phyloP scores from a whole-genome alignment of 2,888 invertebrate genomes.

The Brassicogethes aeneus region DNA sequence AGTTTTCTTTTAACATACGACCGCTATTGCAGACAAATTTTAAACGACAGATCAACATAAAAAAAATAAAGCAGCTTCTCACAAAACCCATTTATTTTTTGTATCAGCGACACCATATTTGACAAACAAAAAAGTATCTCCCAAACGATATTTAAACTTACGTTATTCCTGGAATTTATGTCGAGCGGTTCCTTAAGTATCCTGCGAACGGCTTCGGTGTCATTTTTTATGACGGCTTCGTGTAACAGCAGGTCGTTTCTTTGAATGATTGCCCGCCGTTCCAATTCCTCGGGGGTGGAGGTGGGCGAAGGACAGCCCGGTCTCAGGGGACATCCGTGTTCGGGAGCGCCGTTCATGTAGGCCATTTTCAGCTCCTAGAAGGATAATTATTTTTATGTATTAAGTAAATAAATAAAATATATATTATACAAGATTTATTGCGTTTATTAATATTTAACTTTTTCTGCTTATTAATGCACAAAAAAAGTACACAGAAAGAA shows the following conservation, averaged over 20 bases:
- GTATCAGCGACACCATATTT: too few species aligned
- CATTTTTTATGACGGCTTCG: constrained; percentile 67
- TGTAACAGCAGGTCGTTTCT: constrained; percentile 62
- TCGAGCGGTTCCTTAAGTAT: constrained; percentile 57
- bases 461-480: too few species aligned
- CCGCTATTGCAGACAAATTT: too few species aligned
- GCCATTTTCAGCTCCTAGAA: neutral
- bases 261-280: constrained; percentile 45
- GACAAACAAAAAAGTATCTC: too few species aligned
- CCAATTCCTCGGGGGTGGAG: constrained; percentile 37
- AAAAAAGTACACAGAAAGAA: too few species aligned
- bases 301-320: constrained; percentile 28
- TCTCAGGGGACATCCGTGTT: constrained; percentile 11
- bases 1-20: too few species aligned
- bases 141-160: constrained; percentile 39
- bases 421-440: neutral
- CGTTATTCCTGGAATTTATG: constrained; percentile 64
- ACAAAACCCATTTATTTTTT: too few species aligned
- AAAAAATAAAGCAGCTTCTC: too few species aligned
- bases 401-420: neutral
- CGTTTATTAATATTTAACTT: too few species aligned
- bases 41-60: too few species aligned
- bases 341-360: constrained; percentile 1
- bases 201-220: constrained; percentile 54
- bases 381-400: neutral